Evolutionary conservation across 2,888 invertebrate species (phyloP), one percentile per base, ranked within the genome.

Genomic region (Siphonodentalium dalli): DNA sequence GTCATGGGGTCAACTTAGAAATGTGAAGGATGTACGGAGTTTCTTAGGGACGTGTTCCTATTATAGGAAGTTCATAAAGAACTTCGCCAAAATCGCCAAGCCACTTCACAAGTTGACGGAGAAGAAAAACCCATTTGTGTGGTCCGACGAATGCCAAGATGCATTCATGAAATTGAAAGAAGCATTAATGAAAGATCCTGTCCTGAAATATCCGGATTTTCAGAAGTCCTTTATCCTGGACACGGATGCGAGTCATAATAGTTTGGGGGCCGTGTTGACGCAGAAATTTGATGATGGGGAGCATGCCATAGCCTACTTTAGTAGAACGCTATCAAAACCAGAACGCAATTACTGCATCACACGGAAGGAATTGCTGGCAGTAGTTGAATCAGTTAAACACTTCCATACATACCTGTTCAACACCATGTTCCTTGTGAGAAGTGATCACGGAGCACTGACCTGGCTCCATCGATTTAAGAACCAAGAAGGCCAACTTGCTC

Each of bases 361-460:
- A 13, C 18, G 46, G 15, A 20, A 50, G 33, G 61, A 63, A 46
- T 38, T 58, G 13, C 33, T 58, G 18, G 61, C 58, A 15, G 38
- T 61, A 3, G 44, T 61, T 18, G 8, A 33, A 21, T 35, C 44
- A 6, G 35, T 51, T 5, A 46, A 44, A 35, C 41, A 62, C 23
- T 61, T 61, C 31, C 54, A 54, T 28, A 52, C 41, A 21, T 58
- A 61, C 41, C 40, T 63, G 5, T 61, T 45, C 46, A 58, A 55
- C 5, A 27, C 18, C 13, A n/a, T 41, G 2, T 45, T 58, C 23
- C 15, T 29, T 13, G 21, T 53, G 13, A 24, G 47, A 11, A 51
- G 45, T 9, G 58, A 62, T 34, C 61, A 62, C 47, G 45, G 48
- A 26, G 35, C 61, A 8, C 44, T 59, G 29, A 23, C 21, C 5